Evolutionary conservation across 2,113 vertebrate species (phyloP), one percentile per base, ranked within the genome.

Genomic region (Podarcis cretensis): DNA sequence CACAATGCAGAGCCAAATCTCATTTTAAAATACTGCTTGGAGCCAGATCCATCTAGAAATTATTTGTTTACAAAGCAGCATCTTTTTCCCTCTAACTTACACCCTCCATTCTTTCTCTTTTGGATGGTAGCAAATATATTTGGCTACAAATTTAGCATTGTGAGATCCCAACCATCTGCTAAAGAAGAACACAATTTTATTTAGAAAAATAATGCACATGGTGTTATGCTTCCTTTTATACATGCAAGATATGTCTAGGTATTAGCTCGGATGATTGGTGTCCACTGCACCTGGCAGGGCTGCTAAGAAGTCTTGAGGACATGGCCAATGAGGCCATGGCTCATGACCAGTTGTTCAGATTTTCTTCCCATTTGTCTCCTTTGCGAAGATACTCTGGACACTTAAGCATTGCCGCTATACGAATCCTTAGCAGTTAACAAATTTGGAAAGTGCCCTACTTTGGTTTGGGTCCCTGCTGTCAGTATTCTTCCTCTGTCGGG

Each of bases 11-110:
- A 76, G 25, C 81, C 54, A 16, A 32, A 74, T 69, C 43, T 30
- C 40, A 65, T 65, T 35, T 63, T 14, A 65, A 54, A 86, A 74
- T 43, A 27, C 25, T 54, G 37, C 89, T 43, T 74, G 18, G 43
- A 81, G 87, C 20, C 27, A 85, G 74, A 25, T 94, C 89, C 90
- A 71, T 90, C 87, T 90, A 83, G 94, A 94, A 94, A 93, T 90
- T 90, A 30, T 86, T 90, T 94, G n/a, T 86, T 90, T 94, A 91
- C 84, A 88, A 83, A 90, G 81, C 54, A 88, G 73, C 69, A 25
- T 66, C 71, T 20, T 91, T 89, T 89, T 40, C 87, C 65, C 8
- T 91, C 0, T 0, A 81, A 92, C 92, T 89, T 75, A 90, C 87
- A 93, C 84, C 87, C n/a, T 81, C 87, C 27, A 74, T 88, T 30